Evolutionary conservation across 2,113 vertebrate genomes (phyloP).

Genomic region (Lates calcarifer): DNA sequence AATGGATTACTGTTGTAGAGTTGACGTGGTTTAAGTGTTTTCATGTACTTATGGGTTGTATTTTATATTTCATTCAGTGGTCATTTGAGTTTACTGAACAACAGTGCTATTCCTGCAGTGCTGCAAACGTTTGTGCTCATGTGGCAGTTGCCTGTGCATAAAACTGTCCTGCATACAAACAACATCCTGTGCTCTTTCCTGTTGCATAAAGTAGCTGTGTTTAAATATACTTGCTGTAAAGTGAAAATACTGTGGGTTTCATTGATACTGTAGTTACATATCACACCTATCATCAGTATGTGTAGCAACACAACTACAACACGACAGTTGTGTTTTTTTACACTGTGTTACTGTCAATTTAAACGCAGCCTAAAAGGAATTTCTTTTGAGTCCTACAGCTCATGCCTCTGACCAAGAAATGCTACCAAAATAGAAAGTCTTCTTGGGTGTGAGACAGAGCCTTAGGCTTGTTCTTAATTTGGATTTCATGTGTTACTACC

Average conservation of each 20-base stretch:
- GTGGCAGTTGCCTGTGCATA: too few relatives aligned
- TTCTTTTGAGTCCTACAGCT: neutral
- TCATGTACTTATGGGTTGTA: too few relatives aligned
- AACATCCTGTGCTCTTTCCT: too few relatives aligned
- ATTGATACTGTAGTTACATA: neutral
- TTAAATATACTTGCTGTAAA: neutral
- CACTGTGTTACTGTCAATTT: neutral
- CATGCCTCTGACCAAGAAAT: neutral
- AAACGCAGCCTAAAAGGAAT: neutral
- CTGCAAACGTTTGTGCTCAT: too few relatives aligned
- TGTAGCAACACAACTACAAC: neutral
- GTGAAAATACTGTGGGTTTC: neutral
- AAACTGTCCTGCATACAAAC: too few relatives aligned
- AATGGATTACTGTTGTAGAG: too few relatives aligned
- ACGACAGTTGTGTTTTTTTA: neutral
- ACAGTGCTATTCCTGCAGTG: too few relatives aligned
- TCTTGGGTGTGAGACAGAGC: conserved; percentile 16
- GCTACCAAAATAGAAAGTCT: conserved; percentile 6
- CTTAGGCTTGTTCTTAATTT: conserved; percentile 20
- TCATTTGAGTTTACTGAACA: too few relatives aligned
- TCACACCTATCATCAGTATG: neutral
- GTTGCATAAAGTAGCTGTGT: neutral
- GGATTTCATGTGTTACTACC: conserved; percentile 14
- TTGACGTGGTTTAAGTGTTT: too few relatives aligned
- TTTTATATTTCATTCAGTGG: too few relatives aligned